phyloP scores from a whole-genome alignment of 2,888 invertebrate species.

The Acheta domesticus region DNA sequence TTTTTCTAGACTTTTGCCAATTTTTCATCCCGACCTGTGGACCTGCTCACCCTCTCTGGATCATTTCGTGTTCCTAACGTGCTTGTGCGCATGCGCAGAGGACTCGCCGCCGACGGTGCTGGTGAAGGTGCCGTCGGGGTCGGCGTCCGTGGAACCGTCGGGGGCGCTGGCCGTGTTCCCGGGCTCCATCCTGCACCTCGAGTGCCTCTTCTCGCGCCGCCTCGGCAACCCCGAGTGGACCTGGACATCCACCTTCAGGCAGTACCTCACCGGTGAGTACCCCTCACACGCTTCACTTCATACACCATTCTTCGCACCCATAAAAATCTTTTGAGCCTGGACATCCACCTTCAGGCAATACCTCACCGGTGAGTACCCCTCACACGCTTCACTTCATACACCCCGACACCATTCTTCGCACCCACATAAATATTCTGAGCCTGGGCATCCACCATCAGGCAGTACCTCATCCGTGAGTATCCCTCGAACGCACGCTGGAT shows the following conservation, averaged over 20 bases:
- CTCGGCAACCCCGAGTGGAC: conserved; percentile 84
- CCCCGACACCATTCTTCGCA: too few species aligned
- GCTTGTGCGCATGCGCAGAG: conserved; percentile 51
- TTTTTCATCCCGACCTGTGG: too few species aligned
- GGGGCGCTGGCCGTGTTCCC: conserved; percentile 78
- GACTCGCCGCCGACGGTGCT: conserved; percentile 79
- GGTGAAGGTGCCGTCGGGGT: conserved; percentile 71
- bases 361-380: conserved; percentile 60
- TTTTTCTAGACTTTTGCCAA: too few species aligned
- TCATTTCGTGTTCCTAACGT: too few species aligned
- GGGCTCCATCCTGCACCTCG: conserved; percentile 74
- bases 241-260: conserved; percentile 77
- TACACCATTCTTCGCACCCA: too few species aligned
- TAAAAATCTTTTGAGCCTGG: conserved; percentile 66
- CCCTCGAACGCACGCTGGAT: too few species aligned
- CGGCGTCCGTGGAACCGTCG: conserved; percentile 73
- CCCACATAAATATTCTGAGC: conserved; percentile 56
- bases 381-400: too few species aligned
- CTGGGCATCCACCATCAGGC: conserved; percentile 77
- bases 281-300: background rate
- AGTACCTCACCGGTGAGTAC: conserved; percentile 69
- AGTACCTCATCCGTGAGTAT: conserved; percentile 68
- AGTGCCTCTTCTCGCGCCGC: conserved; percentile 73
- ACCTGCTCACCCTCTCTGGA: too few species aligned
- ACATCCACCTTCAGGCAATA: conserved; percentile 76